phyloP scores from a whole-genome alignment of 2,888 invertebrate species.

The Epinotia ramella region DNA sequence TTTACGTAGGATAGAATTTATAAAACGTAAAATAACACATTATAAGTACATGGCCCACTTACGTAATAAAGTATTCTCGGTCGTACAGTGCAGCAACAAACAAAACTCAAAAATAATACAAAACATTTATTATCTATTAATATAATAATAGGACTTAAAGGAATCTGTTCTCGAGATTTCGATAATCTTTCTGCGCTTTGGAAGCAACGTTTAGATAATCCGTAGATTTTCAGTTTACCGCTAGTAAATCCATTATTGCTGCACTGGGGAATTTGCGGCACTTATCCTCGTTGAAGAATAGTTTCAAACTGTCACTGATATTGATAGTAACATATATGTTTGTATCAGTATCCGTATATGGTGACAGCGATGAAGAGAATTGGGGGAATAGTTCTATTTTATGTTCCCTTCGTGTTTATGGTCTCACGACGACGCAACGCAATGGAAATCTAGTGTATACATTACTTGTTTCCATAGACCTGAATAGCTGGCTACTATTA shows the following conservation, averaged over 20 bases:
- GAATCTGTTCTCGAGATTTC: neutral
- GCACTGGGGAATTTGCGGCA: constrained; percentile 6
- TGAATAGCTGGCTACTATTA: too few relatives aligned
- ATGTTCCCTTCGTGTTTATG: too few relatives aligned
- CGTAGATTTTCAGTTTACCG: neutral
- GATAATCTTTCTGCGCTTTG: too few relatives aligned
- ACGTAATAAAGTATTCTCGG: too few relatives aligned
- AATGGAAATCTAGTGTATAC: too few relatives aligned
- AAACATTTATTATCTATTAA: neutral
- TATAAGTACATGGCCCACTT: too few relatives aligned
- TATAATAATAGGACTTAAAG: too few relatives aligned
- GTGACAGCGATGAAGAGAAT: neutral
- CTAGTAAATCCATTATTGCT: neutral
- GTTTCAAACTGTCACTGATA: constrained; percentile 3
- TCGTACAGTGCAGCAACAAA: neutral
- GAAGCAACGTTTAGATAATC: neutral
- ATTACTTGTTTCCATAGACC: too few relatives aligned
- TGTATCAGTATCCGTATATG: neutral
- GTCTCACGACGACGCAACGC: too few relatives aligned
- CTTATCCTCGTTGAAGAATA: neutral
- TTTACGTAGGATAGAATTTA: too few relatives aligned
- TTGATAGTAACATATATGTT: constrained; percentile 2
- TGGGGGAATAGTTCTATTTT: neutral
- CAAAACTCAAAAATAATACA: neutral
- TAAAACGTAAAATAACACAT: too few relatives aligned